Evolutionary conservation across 2,888 invertebrate species (phyloP).

Genomic region (Colletes collaris): DNA sequence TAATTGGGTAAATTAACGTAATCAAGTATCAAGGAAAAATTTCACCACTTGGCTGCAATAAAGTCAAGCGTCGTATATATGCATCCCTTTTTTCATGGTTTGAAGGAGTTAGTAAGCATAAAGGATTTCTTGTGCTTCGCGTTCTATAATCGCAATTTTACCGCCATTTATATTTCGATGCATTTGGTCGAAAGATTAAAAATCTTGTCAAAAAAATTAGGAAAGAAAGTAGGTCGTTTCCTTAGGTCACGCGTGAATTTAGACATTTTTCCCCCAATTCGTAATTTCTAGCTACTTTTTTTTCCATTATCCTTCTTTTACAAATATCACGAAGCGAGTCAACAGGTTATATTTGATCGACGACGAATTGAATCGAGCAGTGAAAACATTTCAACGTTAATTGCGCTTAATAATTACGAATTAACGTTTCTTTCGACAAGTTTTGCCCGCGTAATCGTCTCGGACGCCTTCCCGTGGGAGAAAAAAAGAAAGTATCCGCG

Average conservation of each 20-base stretch:
- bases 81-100: neutral
- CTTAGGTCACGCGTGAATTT: neutral
- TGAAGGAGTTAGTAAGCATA: neutral
- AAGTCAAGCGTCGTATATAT: neutral
- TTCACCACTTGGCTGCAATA: neutral
- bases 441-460: neutral
- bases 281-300: neutral
- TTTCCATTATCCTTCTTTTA: neutral
- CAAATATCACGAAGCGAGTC: neutral
- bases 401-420: neutral
- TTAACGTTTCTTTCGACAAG: neutral
- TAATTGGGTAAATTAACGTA: conserved; percentile 34
- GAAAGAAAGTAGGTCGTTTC: neutral
- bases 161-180: neutral
- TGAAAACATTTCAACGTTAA: neutral
- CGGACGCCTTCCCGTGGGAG: neutral
- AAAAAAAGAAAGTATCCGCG: neutral
- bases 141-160: neutral
- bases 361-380: too few species aligned
- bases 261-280: conserved; percentile 4
- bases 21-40: conserved; percentile 10
- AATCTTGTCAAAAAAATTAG: neutral
- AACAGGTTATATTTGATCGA: neutral
- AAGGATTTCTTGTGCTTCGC: neutral
- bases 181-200: too few species aligned